phyloP scores from a whole-genome alignment of 2,888 invertebrate species.

The Brachynemurus nebulosus region DNA sequence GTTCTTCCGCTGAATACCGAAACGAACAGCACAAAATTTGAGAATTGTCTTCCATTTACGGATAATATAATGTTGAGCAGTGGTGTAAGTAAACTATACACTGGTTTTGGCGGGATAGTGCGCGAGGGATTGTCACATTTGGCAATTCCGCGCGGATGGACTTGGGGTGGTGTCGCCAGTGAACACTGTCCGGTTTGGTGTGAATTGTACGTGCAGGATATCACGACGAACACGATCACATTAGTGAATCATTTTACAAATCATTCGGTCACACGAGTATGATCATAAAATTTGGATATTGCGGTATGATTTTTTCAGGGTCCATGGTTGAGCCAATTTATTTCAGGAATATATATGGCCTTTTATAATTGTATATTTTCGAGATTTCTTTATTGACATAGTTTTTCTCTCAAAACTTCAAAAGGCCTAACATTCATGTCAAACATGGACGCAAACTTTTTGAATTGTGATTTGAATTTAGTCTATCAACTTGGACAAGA shows the following conservation, averaged over 20 bases:
- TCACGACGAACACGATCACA: too few species aligned
- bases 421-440: too few species aligned
- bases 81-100: conserved; percentile 26
- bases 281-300: neutral
- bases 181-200: conserved; percentile 63
- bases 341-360: too few species aligned
- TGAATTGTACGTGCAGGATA: conserved; percentile 49
- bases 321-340: neutral
- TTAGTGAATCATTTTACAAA: neutral
- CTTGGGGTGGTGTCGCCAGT: conserved; percentile 67
- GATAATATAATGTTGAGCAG: conserved; percentile 24
- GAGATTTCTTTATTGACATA: too few species aligned
- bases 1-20: conserved; percentile 5
- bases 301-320: neutral
- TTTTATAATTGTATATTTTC: too few species aligned
- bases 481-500: too few species aligned
- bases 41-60: neutral
- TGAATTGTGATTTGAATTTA: too few species aligned
- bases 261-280: neutral
- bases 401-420: too few species aligned
- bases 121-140: conserved; percentile 57
- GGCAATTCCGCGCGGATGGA: conserved; percentile 73
- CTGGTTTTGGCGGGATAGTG: conserved; percentile 47
- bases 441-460: too few species aligned
- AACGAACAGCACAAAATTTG: conserved; percentile 2